phyloP scores from a whole-genome alignment of 2,888 invertebrate species.

The Embidobia sp. region DNA sequence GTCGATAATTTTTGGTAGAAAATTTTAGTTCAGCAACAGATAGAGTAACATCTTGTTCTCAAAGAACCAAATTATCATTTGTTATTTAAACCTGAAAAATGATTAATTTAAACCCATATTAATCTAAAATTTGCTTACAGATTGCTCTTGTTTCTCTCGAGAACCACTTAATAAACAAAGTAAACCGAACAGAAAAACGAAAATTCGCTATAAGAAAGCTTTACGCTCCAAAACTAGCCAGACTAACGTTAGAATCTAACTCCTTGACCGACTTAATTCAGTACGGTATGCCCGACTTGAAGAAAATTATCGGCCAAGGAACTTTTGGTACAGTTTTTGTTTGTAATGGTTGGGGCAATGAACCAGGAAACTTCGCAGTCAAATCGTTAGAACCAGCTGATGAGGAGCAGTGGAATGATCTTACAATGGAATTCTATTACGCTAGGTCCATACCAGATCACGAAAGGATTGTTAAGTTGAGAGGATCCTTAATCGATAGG shows the following conservation, averaged over 20 bases:
- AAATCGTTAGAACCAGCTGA: constrained; percentile 95
- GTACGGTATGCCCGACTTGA: constrained; percentile 87
- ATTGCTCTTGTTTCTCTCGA: constrained; percentile 88
- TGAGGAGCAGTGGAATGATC: constrained; percentile 93
- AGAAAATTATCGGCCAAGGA: constrained; percentile 88
- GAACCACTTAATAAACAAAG: constrained; percentile 86
- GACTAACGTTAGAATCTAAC: constrained; percentile 90
- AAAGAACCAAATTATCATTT: too few relatives aligned
- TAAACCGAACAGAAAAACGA: constrained; percentile 91
- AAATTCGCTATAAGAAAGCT: constrained; percentile 89
- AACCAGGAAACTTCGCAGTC: constrained; percentile 88
- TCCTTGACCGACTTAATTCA: constrained; percentile 90
- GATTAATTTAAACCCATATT: too few relatives aligned
- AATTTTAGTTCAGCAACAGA: too few relatives aligned
- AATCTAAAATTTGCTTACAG: constrained; percentile 80
- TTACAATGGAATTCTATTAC: constrained; percentile 95
- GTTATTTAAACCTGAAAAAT: too few relatives aligned
- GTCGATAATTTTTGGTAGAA: too few relatives aligned
- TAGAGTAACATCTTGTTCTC: too few relatives aligned
- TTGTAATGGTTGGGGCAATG: constrained; percentile 88
- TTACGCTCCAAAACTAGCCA: constrained; percentile 90
- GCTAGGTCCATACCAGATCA: constrained; percentile 92
- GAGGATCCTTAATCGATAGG: constrained; percentile 90
- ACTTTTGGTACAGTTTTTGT: constrained; percentile 95
- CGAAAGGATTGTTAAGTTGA: constrained; percentile 88